Percentiles rank a stretch among this genome's conserved stretches.
These are phyloP conservation scores for Drosophila affinis DNA, from an alignment of 2,888 invertebrate species.

Conservation along the genomic window DNA sequence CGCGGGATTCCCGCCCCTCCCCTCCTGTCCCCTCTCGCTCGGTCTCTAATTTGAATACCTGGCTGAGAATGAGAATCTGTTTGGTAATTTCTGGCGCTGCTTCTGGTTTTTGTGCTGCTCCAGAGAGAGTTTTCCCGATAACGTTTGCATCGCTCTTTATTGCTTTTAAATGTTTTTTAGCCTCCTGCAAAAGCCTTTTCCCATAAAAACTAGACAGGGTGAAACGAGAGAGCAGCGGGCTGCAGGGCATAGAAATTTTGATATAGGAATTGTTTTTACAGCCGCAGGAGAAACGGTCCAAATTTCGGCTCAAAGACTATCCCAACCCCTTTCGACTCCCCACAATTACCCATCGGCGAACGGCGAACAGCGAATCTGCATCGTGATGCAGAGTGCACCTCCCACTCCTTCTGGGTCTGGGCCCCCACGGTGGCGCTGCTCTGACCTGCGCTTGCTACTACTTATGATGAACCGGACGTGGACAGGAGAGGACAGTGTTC, in stretches of 20 bases:
- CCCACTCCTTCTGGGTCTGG: neutral
- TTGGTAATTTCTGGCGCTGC: constrained; percentile 28
- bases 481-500: constrained; percentile 8
- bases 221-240: neutral
- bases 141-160: constrained; percentile 70
- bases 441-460: constrained; percentile 14
- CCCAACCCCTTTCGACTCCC: constrained; percentile 3
- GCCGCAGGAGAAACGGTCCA: constrained; percentile 37
- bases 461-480: constrained; percentile 42
- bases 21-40: neutral
- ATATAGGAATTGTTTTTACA: constrained; percentile 66
- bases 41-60: constrained; percentile 74
- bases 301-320: constrained; percentile 32
- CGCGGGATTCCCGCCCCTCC: constrained; percentile 7
- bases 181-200: constrained; percentile 52
- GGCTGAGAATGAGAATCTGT: constrained; percentile 48
- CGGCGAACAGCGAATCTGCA: constrained; percentile 20
- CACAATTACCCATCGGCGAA: constrained; percentile 50
- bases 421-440: constrained; percentile 6
- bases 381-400: neutral
- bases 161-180: constrained; percentile 71
- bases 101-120: constrained; percentile 4
- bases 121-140: constrained; percentile 54
- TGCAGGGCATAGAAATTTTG: constrained; percentile 49
- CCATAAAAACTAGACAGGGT: constrained; percentile 57